Evolutionary conservation across 2,797 vertebrate species (phyloP).

Genomic region (Agapornis canus): DNA sequence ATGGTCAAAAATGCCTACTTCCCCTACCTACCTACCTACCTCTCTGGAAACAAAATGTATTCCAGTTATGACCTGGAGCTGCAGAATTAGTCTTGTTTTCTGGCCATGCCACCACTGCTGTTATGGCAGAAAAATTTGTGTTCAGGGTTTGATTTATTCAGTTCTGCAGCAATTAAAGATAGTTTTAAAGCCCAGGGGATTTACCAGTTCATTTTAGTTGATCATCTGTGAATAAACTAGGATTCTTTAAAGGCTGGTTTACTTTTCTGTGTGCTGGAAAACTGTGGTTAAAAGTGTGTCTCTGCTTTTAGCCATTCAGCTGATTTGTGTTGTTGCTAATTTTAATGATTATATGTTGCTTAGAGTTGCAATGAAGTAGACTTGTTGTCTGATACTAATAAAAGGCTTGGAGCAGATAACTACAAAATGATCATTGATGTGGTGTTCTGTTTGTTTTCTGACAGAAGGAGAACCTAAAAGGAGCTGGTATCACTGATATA

Average conservation of each 20-base stretch:
- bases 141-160: not conserved
- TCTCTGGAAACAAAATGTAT: not conserved
- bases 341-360: not conserved
- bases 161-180: not conserved
- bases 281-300: not conserved
- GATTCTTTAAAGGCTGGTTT: not conserved
- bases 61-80: not conserved
- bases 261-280: not conserved
- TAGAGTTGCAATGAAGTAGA: not conserved
- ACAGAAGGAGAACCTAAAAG: constrained; percentile 79
- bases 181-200: not conserved
- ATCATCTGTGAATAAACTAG: not conserved
- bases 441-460: not conserved
- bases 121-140: not conserved
- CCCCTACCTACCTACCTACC: rapidly evolving
- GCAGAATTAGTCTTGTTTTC: not conserved
- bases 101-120: rapidly evolving
- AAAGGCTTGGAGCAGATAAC: not conserved
- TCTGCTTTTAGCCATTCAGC: not conserved
- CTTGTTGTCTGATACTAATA: not conserved
- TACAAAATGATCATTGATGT: not conserved
- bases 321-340: not conserved
- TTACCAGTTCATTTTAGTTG: not conserved
- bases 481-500: constrained; percentile 73
- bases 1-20: rapidly evolving